Evolutionary conservation across 2,888 invertebrate species (phyloP), one percentile per base, ranked within the genome.

Genomic region (Dynastes hyllus): DNA sequence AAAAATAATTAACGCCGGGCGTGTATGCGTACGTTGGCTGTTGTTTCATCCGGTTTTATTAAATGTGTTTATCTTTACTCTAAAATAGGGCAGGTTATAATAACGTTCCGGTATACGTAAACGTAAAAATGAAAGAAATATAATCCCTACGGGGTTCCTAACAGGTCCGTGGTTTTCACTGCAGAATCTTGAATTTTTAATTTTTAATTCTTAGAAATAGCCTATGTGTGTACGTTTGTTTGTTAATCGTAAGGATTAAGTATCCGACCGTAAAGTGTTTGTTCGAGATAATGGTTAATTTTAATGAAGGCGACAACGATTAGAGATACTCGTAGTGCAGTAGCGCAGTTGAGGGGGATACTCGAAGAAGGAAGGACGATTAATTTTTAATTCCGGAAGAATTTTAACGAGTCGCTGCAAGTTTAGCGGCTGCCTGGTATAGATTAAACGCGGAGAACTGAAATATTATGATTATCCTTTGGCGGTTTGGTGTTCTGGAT

Each of bases 171-270:
- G n/a, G 37, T n/a, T n/a, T n/a, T 29, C 1, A 6, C 1, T n/a
- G 16, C 5, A n/a, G 13, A 11, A 11, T 53, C 32, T 51, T 71
- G 71, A 71, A 71, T 71, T 71, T 71, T 71, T 71, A 71, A 71
- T 71, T 71, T 71, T 71, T 71, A 71, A 71, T 71, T 71, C 71
- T 32, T 53, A 55, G 71, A 55, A 58, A 55, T 71, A 58, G 45
- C 45, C 11, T 45, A 45, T 45, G 45, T 45, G 45, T 45, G 8
- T 71, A 71, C 71, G 55, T 55, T 71, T 58, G 55, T 71, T 45
- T 65, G 6, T n/a, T n/a, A 8, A 37, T 13, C 16, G 71, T 32
- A 2, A n/a, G 11, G 53, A n/a, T 51, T 51, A 13, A 51, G 11
- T 53, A 53, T 55, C 32, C 45, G 22, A 37, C 55, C 51, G 71